A percentile compares a stretch with the other conserved stretches of the same genome.
Conservation (phyloP, 2,888 invertebrate genomes). For the Acrobasis repandana region DNA sequence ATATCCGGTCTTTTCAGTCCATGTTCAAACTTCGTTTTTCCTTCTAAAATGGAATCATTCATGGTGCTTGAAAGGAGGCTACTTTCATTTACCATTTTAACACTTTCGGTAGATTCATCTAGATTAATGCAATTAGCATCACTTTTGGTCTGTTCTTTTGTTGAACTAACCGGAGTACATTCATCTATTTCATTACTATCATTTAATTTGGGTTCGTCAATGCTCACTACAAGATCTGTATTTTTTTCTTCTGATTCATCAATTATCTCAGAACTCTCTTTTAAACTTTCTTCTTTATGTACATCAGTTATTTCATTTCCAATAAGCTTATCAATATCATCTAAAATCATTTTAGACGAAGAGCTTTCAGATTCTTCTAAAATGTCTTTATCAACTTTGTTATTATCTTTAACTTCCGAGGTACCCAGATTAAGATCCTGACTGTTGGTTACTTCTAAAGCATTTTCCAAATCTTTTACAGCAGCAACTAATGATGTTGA, state of each 20-base stretch:
- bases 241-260: background rate
- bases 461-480: slow-evolving; percentile 4
- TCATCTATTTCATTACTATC: background rate
- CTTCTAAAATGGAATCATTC: slow-evolving; percentile 24
- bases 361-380: slow-evolving; percentile 4
- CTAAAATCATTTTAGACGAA: slow-evolving; percentile 10
- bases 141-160: slow-evolving; percentile 3
- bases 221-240: background rate
- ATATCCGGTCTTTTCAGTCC: slow-evolving; percentile 60
- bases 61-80: slow-evolving; percentile 21
- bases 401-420: background rate
- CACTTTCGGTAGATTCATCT: background rate
- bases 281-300: slow-evolving; percentile 11
- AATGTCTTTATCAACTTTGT: background rate
- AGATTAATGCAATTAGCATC: background rate
- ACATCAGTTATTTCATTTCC: background rate
- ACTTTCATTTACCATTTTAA: slow-evolving; percentile 1
- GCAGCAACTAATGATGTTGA: slow-evolving; percentile 5
- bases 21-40: slow-evolving; percentile 39
- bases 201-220: background rate
- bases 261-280: too few relatives aligned
- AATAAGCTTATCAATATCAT: slow-evolving; percentile 22
- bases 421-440: background rate
- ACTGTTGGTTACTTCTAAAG: background rate
- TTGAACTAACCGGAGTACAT: background rate